Evolutionary conservation across 2,113 vertebrate species (phyloP), one percentile per base, ranked within the genome.

Genomic region (Corvus moneduloides): DNA sequence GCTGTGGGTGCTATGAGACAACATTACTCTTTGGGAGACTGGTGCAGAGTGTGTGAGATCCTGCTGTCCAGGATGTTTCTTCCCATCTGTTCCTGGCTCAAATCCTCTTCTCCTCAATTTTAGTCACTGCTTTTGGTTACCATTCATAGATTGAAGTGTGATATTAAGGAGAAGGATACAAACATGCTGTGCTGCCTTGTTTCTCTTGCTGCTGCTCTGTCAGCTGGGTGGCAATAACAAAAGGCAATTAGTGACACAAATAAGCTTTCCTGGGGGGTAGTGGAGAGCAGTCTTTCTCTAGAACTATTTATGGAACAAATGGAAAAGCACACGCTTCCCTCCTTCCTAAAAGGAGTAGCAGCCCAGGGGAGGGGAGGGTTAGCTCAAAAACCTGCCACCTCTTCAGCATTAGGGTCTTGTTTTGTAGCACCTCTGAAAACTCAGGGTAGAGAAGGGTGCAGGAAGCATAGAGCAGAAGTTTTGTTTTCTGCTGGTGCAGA

Each of bases 51-150:
- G 73, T 89, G 82, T 94, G 90, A 80, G 55, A 86, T 95, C 94
- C 85, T 91, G 85, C 96, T 90, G 72, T 56, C 85, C 92, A 78
- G 94, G 92, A 92, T 94, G 85, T 94, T 85, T 93, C 79, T 77
- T 91, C 64, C 93, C 92, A 90, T 95, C 92, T 97, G 94, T 94
- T 96, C 82, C 82, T 96, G 91, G 90, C 84, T 90, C 64, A 73
- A 16, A 77, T 93, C 91, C 78, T 63, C 55, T 77, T 67, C 81
- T 84, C 82, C 55, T 93, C 51, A 37, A 1, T 90, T 93, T 74
- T 81, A 87, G 90, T 78, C 8, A 6, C 68, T 83, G 46, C 48
- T 90, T 93, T 90, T 41, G 61, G 56, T 94, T 93, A 11, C 48
- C 56, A 77, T 84, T 94, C 78, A 33, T n/a, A 88, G 78, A 33